These are phyloP conservation scores for Drosophila lacertosa DNA, from an alignment of 1,140 invertebrate species.

Conservation along the genomic window DNA sequence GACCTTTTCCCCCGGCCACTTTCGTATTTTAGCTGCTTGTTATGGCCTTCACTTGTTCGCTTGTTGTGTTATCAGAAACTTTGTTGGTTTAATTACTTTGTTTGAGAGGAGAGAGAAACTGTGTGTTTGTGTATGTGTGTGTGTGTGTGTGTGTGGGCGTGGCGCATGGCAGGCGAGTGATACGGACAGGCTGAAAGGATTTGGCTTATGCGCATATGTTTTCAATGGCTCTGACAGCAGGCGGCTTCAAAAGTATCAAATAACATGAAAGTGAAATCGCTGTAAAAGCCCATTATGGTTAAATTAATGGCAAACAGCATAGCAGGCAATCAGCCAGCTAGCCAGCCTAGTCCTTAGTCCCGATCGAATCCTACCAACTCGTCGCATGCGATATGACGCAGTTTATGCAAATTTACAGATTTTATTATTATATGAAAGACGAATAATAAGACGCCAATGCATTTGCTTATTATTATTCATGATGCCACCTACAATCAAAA, in stretches of 20 bases:
- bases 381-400: slow-evolving; percentile 41
- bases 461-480: slow-evolving; percentile 78
- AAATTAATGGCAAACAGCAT: slow-evolving; percentile 70
- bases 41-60: slow-evolving; percentile 23
- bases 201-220: slow-evolving; percentile 67
- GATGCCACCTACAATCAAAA: slow-evolving; percentile 51
- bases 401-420: slow-evolving; percentile 69
- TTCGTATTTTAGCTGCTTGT: neutral
- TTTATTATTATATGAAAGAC: slow-evolving; percentile 47
- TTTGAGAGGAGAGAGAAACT: slow-evolving; percentile 30
- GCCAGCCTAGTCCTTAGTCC: slow-evolving; percentile 15
- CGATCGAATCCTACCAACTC: slow-evolving; percentile 46
- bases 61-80: slow-evolving; percentile 74
- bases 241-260: slow-evolving; percentile 63
- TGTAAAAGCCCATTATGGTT: slow-evolving; percentile 74
- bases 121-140: neutral
- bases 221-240: slow-evolving; percentile 54
- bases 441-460: slow-evolving; percentile 37
- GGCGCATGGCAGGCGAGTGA: slow-evolving; percentile 33
- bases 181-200: slow-evolving; percentile 63
- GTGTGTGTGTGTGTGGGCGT: slow-evolving; percentile 12
- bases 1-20: neutral
- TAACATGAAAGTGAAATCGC: slow-evolving; percentile 75
- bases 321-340: slow-evolving; percentile 28
- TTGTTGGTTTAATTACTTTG: slow-evolving; percentile 74